phyloP scores from a whole-genome alignment of 2,797 vertebrate genomes.

The Microtus californicus region DNA sequence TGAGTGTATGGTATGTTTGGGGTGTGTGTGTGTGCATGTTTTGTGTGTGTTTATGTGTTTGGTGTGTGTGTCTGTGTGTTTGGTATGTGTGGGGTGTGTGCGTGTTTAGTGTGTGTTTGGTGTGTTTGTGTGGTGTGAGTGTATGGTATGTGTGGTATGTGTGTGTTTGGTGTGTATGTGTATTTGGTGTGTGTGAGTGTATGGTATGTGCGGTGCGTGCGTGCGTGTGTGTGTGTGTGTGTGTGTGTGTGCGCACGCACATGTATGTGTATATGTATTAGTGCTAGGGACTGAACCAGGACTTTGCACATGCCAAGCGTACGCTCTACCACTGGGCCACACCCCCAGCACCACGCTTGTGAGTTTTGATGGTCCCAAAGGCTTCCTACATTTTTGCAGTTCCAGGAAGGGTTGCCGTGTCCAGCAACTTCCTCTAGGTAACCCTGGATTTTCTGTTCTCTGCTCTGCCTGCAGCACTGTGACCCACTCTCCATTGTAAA shows the following conservation, averaged over 20 bases:
- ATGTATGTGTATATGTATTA: neutral
- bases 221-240: neutral
- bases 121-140: too few species aligned
- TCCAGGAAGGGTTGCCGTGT: neutral
- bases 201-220: neutral
- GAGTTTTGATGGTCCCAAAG: neutral
- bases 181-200: too few species aligned
- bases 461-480: neutral
- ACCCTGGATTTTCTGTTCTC: neutral
- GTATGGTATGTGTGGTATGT: too few species aligned
- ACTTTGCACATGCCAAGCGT: neutral
- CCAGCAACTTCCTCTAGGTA: neutral
- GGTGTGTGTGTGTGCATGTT: neutral
- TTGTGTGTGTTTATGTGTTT: neutral
- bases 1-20: neutral
- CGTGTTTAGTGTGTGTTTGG: too few species aligned
- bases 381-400: neutral
- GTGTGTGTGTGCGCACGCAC: neutral
- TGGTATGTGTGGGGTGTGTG: neutral
- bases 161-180: too few species aligned
- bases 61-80: neutral
- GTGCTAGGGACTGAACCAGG: too few species aligned
- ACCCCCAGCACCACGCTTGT: neutral
- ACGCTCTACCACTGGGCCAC: neutral
- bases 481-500: neutral